Base-by-base conservation (phyloP, 2,888 invertebrate genomes). In the Agriopis leucophaearia region DNA sequence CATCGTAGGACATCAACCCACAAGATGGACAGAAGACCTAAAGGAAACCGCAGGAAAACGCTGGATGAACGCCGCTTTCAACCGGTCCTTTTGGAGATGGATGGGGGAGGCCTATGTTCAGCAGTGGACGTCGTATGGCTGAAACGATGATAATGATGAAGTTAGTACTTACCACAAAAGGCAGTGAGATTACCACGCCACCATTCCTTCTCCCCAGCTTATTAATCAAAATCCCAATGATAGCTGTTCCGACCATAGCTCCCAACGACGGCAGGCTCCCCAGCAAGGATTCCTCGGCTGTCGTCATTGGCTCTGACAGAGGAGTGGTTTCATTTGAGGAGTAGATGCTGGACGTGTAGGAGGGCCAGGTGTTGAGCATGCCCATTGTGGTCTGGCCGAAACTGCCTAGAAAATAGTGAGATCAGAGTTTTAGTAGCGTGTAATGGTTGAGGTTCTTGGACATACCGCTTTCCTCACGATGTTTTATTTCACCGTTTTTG, bases 241-340 rank as follows among this genome's bases (percentile, higher is more conserved):
- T 51, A 0, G 93, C 90, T 0, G 94, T 92, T 0, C 93, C 92
- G 0, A 92, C 6, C 72, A 95, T 87, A 0, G 95, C 95, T 1
- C 95, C 94, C 12, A 95, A 75, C 16, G 95, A 94, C 0, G 95
- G 92, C 2, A 95, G 80, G 47, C 95, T 95, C 0, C 94, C 95
- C 8, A 96, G 79, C 86, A 95, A 90, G 0, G 95, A 94, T 1
- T 88, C 84, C 57, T 92, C 92, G 0, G 93, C 83, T 27, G 90
- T 84, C 10, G 91, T 88, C 88, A 96, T 89, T 0, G 94, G 92
- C 0, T 73, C 72, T 0, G 81, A 80, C 0, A 94, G 85, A 0
- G 95, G 79, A 0, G 94, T 94, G 0, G 92, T 88, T 15, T 85
- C 76, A 3, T 83, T 78, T 0, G 90, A 87, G 15, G 91, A 86